phyloP scores from a whole-genome alignment of 1,140 invertebrate species.

The Chrysoperla carnea region DNA sequence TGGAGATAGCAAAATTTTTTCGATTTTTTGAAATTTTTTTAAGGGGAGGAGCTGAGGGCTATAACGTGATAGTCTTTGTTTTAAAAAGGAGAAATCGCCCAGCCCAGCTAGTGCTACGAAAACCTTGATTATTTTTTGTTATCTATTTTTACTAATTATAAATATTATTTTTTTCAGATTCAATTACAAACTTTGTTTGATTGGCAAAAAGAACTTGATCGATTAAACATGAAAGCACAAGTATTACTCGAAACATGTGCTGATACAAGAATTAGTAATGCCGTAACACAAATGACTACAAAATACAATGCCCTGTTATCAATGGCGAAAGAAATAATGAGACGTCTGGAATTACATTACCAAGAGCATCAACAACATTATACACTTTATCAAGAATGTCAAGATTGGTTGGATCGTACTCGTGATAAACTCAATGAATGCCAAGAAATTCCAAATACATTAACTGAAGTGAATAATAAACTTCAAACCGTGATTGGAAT shows the following conservation, averaged over 20 bases:
- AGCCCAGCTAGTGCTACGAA: too few species aligned
- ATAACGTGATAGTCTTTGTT: too few species aligned
- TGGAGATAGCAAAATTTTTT: too few species aligned
- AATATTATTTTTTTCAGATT: slow-evolving; percentile 20
- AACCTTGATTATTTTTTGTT: too few species aligned
- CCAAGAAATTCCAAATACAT: slow-evolving; percentile 50
- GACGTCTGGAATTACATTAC: slow-evolving; percentile 74
- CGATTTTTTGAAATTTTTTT: too few species aligned
- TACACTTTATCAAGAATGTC: slow-evolving; percentile 74
- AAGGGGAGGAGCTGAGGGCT: too few species aligned
- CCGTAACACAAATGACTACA: slow-evolving; percentile 81
- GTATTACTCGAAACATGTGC: slow-evolving; percentile 78
- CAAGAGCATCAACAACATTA: slow-evolving; percentile 84
- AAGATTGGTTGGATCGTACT: slow-evolving; percentile 78
- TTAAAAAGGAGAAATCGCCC: too few species aligned
- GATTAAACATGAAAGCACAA: slow-evolving; percentile 82
- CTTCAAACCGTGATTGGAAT: slow-evolving; percentile 68
- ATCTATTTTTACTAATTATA: background rate
- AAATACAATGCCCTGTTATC: slow-evolving; percentile 88
- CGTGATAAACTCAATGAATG: slow-evolving; percentile 66
- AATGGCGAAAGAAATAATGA: slow-evolving; percentile 83
- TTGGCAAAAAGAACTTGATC: slow-evolving; percentile 84
- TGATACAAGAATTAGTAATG: slow-evolving; percentile 84
- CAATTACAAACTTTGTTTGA: slow-evolving; percentile 82
- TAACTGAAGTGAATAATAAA: slow-evolving; percentile 68